Evolutionary conservation across 2,888 invertebrate genomes (phyloP), one percentile per base, ranked within the genome.

Genomic region (Furcula furcula): DNA sequence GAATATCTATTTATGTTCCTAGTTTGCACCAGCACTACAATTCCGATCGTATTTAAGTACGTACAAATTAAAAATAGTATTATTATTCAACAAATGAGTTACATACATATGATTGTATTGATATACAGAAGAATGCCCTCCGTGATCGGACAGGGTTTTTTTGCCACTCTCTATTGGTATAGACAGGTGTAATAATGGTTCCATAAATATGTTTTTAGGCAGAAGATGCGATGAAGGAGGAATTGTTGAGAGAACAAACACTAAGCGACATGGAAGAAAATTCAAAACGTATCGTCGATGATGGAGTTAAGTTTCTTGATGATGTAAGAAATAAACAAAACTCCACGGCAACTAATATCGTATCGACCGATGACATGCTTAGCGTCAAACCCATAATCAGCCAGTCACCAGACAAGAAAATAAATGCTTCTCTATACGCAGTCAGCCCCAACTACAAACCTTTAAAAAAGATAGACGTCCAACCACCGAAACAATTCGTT

Each of bases 401-500:
- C 2, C n/a, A n/a, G n/a, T n/a, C n/a, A n/a, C n/a, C n/a, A n/a
- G 76, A 75, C 12, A 76, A 71, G 50, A 44, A 45, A 11, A 78
- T 73, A 47, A 63, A 52, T 20, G 41, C 55, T 2, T 52, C 59
- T 11, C 31, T 85, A 9, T 85, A 86, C 46, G 54, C 79, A 4
- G 74, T 82, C 0, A 77, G 61, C 32, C 65, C 79, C 2, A 82
- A 78, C 42, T 88, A 88, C 41, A 87, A 77, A 38, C 79, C 80
- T 4, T 69, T 82, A 54, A 87, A 86, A 36, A 86, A 82, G 57
- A 66, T 87, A 20, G 86, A 86, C 29, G 71, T 86, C 1, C 76
- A 76, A 46, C 73, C 80, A 4, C 61, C 73, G 1, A 86, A 83
- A 42, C 66, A 61, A 2, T 77, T 78, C 34, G 52, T 80, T 10